phyloP scores from a whole-genome alignment of 2,888 invertebrate species.

The Campoletis raptor region DNA sequence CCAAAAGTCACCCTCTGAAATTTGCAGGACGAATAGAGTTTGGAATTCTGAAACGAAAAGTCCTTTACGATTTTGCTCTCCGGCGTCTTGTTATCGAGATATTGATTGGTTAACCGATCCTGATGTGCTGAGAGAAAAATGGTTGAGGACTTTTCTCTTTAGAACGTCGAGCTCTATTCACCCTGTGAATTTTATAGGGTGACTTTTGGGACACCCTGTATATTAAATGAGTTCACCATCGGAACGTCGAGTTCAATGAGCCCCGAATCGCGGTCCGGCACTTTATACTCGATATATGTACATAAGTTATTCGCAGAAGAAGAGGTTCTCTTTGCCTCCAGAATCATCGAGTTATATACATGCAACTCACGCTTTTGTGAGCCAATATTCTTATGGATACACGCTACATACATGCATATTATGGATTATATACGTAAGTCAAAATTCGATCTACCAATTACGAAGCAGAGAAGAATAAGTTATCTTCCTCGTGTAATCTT shows the following conservation, averaged over 20 bases:
- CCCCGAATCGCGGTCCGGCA: constrained; percentile 52
- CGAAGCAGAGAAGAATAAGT: constrained; percentile 41
- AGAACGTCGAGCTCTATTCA: not conserved
- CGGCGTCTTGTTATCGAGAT: not conserved
- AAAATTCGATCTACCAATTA: constrained; percentile 62
- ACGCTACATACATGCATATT: constrained; percentile 39
- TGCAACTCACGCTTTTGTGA: constrained; percentile 47
- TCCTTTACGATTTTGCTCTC: not conserved
- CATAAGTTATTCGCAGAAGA: constrained; percentile 63
- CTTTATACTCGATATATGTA: constrained; percentile 37
- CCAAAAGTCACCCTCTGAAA: not conserved
- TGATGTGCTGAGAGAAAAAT: not conserved
- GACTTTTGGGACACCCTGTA: constrained; percentile 1
- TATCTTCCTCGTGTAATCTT: constrained; percentile 33
- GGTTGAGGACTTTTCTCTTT: not conserved
- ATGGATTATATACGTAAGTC: not conserved
- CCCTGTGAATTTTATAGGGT: not conserved
- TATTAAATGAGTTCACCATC: constrained; percentile 46
- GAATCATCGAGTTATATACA: constrained; percentile 56
- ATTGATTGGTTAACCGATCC: not conserved
- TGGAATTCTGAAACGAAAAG: not conserved
- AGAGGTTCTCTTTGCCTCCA: constrained; percentile 60
- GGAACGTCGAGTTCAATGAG: constrained; percentile 66
- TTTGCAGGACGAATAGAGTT: not conserved
- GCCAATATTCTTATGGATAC: constrained; percentile 22